Percentiles rank a stretch among this genome's conserved stretches.
phyloP scores from a whole-genome alignment of 2,797 vertebrate genomes.

The Spinus pinus region DNA sequence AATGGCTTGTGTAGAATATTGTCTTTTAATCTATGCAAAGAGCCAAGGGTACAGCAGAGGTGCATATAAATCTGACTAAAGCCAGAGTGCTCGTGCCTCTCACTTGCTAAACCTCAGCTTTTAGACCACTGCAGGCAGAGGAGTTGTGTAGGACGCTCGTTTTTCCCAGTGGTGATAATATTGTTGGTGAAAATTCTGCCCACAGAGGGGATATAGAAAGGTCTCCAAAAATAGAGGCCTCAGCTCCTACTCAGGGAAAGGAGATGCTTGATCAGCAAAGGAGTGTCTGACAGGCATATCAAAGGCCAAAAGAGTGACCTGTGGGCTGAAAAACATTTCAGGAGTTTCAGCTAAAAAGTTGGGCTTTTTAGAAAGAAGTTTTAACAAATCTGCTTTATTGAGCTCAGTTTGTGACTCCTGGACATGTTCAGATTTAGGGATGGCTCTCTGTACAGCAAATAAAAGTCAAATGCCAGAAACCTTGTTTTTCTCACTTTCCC shows the following conservation, averaged over 20 bases:
- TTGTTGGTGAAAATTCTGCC: background rate
- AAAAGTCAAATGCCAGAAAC: background rate
- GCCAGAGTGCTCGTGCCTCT: background rate
- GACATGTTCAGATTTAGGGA: background rate
- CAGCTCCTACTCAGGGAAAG: background rate
- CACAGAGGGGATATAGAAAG: background rate
- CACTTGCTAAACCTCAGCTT: background rate
- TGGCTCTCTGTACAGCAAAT: background rate
- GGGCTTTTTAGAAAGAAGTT: background rate
- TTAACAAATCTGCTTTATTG: background rate
- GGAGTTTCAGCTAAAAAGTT: background rate
- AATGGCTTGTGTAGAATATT: slow-evolving; percentile 69
- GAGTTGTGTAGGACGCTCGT: fast-evolving
- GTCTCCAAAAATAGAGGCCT: background rate
- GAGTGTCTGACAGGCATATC: background rate
- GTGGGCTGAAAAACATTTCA: background rate
- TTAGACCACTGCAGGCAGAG: background rate
- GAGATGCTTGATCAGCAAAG: background rate
- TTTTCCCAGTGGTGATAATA: background rate
- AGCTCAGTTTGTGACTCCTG: background rate
- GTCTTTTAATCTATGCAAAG: slow-evolving; percentile 63
- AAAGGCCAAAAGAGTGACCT: background rate
- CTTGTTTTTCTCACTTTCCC: background rate
- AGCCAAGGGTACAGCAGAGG: slow-evolving; percentile 34
- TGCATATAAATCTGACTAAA: slow-evolving; percentile 47